Percentiles rank a stretch among this genome's conserved stretches.
Conservation (phyloP, 2,113 vertebrate species). For the Chloropsis hardwickii region DNA sequence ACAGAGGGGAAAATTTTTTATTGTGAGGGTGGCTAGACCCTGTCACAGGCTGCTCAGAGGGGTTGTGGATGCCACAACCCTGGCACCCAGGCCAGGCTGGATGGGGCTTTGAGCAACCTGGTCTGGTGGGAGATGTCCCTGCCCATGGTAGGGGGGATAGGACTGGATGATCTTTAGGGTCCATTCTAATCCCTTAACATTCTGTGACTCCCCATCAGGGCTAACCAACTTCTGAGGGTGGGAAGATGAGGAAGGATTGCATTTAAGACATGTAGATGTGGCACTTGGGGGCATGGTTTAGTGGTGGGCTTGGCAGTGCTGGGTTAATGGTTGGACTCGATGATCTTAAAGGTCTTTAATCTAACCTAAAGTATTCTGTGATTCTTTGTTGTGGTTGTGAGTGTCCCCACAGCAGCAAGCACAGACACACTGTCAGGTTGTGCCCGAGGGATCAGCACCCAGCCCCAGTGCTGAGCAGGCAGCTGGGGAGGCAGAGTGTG, state of each 20-base stretch:
- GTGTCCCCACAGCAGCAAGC: neutral
- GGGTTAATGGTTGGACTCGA: neutral
- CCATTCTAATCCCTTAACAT: neutral
- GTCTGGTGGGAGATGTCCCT: neutral
- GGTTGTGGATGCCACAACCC: neutral
- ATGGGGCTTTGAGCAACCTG: neutral
- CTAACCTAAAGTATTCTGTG: neutral
- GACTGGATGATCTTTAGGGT: neutral
- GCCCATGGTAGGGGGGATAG: neutral
- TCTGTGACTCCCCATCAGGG: neutral
- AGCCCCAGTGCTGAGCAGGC: neutral
- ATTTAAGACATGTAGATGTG: neutral
- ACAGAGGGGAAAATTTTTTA: neutral
- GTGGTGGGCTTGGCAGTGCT: neutral
- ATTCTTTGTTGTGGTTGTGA: neutral
- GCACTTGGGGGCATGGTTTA: neutral
- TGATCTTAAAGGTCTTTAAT: no score
- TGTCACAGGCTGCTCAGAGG: neutral
- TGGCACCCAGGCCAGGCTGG: neutral
- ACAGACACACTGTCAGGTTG: neutral
- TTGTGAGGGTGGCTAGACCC: neutral
- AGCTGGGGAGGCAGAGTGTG: neutral
- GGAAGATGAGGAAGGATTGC: neutral
- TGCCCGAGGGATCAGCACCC: neutral
- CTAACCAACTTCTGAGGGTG: neutral